Evolutionary conservation across 2,888 invertebrate species (phyloP), one percentile per base, ranked within the genome.

Genomic region (Drosophila antonietae): DNA sequence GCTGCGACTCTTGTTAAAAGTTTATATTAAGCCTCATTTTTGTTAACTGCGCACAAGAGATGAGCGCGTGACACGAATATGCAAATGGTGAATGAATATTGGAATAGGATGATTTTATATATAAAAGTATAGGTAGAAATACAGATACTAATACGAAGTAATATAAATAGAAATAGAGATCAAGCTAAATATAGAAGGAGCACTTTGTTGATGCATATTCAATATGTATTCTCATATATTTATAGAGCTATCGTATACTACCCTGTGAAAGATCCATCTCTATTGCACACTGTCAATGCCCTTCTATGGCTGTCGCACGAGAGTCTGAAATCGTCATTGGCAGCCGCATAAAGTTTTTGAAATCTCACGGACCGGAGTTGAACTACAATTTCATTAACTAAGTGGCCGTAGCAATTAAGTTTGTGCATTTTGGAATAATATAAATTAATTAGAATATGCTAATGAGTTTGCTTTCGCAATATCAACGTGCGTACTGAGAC

Each of bases 391-490:
- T 88, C 83, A 87, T 87, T 87, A 87, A 87, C 83, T 86, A 87
- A 87, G 86, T 87, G 86, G 80, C 78, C 88, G 74, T 72, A 77
- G 82, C 88, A 88, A 87, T 87, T 87, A 87, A 88, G 86, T 83
- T 85, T 76, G 71, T 87, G 82, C 88, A 86, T 81, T 86, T 82
- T 83, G 88, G 83, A 86, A 86, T 86, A 87, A 88, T 88, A 86
- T 82, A 87, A 87, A 88, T 87, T 87, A 87, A 87, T 87, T 87
- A 86, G 86, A 87, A 88, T 87, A 88, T 87, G 86, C 78, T 86
- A 87, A 87, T 87, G 83, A 88, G 81, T 69, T 69, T 75, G 78
- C 75, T 68, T 75, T 75, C 68, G 59, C 69, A 70, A 72, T 73
- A 75, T 66, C 44, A 71, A 62, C 70, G 56, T 63, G 65, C 59